Conservation (phyloP, 2,113 vertebrate genomes). For the Serinus canaria region DNA sequence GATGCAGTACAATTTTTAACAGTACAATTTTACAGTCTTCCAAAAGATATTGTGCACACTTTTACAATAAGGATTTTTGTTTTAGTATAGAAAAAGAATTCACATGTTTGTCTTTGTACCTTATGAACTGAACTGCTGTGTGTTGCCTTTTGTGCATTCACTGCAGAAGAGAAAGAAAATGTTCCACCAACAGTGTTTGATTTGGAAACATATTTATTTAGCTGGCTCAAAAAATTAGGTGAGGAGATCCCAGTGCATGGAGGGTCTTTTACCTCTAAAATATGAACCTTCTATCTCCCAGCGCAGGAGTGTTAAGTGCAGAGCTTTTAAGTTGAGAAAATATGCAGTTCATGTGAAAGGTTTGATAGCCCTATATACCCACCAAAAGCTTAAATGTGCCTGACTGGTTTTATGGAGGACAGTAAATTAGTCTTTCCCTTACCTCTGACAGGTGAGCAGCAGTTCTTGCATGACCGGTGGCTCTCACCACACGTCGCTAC, state of each 20-base stretch:
- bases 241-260: not conserved
- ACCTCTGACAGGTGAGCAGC: slow-evolving; percentile 78
- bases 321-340: slow-evolving; percentile 47
- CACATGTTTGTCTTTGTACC: not conserved
- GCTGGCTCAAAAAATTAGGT: not conserved
- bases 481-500: slow-evolving; percentile 43
- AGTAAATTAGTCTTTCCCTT: slow-evolving; percentile 70
- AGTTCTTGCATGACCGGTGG: slow-evolving; percentile 66
- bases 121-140: not conserved
- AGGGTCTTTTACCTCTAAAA: not conserved
- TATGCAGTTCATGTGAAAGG: slow-evolving; percentile 25
- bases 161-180: not conserved
- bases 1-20: slow-evolving; percentile 61
- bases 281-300: not conserved
- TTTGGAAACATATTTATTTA: not conserved
- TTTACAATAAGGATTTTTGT: not conserved
- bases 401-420: slow-evolving; percentile 65
- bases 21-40: not conserved
- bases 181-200: not conserved
- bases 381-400: slow-evolving; percentile 57
- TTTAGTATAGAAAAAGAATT: not conserved
- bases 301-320: slow-evolving; percentile 26
- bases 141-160: not conserved
- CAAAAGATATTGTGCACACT: slow-evolving; percentile 27
- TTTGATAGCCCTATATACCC: slow-evolving; percentile 47